Evolutionary conservation across 2,113 vertebrate species (phyloP), one percentile per base, ranked within the genome.

Genomic region (Atrichornis clamosus): DNA sequence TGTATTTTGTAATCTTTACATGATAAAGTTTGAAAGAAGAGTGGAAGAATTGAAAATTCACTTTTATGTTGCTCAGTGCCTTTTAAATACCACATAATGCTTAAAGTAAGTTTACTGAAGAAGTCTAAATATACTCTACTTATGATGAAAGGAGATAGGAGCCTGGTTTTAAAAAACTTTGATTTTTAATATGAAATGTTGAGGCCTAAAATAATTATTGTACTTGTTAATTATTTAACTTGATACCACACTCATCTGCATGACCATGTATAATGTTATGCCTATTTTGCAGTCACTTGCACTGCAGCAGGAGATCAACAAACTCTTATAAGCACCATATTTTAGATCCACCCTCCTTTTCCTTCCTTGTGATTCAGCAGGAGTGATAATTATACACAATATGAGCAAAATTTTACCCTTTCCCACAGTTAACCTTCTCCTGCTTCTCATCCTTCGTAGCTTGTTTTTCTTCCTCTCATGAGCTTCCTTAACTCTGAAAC

Each of bases 371-470:
- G 80, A 88, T 96, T 93, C 74, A 68, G 78, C 65, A 39, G 63
- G 28, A 86, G 67, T 60, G 72, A 93, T 93, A 47, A 77, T 86
- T 74, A 32, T 5, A 19, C 56, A 37, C 1, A 4, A 15, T 46
- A 59, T 2, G 22, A 73, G 50, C 55, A 52, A 52, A 68, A 89
- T 75, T 89, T 94, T 86, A 77, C 86, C 84, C 89, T 95, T 94
- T 96, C 68, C 68, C 91, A 95, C 89, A 83, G 76, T 90, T 90
- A 90, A 86, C 76, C 46, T 83, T 80, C 91, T 95, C 78, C 70
- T 94, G 83, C 86, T 89, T 92, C 53, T 95, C 28, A 49, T 65
- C 63, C 80, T 53, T 69, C 0, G 0, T 49, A 74, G 59, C 50
- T 46, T 79, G 23, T 18, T 63, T 60, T 67, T 56, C 32, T 42